phyloP scores from a whole-genome alignment of 2,888 invertebrate genomes.

The Dione juno region DNA sequence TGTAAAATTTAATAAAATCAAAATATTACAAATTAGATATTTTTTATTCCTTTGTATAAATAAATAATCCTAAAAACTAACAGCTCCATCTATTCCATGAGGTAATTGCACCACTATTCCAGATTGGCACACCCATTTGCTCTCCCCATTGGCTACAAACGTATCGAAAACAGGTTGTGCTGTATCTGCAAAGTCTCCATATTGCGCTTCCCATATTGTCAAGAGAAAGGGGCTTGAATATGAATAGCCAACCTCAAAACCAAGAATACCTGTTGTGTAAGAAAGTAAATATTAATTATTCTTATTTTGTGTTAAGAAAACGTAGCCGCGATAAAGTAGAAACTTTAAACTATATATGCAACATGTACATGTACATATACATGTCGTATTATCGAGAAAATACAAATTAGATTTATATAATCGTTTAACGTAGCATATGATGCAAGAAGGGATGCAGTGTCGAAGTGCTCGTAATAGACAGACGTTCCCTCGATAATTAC shows the following conservation, averaged over 20 bases:
- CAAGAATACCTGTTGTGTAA: slow-evolving; percentile 69
- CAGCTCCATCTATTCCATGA: slow-evolving; percentile 90
- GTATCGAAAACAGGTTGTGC: slow-evolving; percentile 86
- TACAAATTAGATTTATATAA: slow-evolving; percentile 11
- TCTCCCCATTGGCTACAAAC: slow-evolving; percentile 87
- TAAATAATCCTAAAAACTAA: slow-evolving; percentile 55
- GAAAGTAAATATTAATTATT: background rate
- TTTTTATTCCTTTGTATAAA: too few species aligned
- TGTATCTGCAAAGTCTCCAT: slow-evolving; percentile 92
- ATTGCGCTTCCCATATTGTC: slow-evolving; percentile 93
- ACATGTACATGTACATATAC: background rate
- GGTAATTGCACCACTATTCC: slow-evolving; percentile 91
- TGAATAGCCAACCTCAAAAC: slow-evolving; percentile 93
- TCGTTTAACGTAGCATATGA: slow-evolving; percentile 26
- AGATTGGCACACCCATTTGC: slow-evolving; percentile 92
- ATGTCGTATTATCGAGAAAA: slow-evolving; percentile 7
- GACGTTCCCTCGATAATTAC: slow-evolving; percentile 39
- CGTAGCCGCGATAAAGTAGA: too few species aligned
- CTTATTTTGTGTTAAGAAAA: background rate
- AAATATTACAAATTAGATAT: background rate
- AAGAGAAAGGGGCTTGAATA: slow-evolving; percentile 89
- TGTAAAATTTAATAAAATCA: slow-evolving; percentile 55
- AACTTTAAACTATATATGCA: background rate
- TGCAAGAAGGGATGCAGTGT: slow-evolving; percentile 34
- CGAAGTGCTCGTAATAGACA: slow-evolving; percentile 42